A percentile compares a stretch with the other conserved stretches of the same genome.
Conservation (phyloP, 1,140 invertebrate species). For the Anadara kagoshimensis region DNA sequence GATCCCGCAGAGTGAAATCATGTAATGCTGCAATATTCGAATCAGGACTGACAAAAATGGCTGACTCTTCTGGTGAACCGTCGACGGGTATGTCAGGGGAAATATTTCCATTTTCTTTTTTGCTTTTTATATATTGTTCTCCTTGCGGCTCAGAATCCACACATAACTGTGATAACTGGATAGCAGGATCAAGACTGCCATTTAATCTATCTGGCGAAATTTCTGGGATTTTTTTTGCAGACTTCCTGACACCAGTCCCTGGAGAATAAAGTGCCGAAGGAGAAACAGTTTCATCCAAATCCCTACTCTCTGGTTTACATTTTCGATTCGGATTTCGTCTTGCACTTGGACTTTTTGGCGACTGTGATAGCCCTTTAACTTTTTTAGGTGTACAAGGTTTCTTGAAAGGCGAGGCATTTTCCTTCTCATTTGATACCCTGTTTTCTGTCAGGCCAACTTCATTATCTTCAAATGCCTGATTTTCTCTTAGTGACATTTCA, state of each 20-base stretch:
- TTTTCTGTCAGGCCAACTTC: neutral
- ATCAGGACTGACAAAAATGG: neutral
- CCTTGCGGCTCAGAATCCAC: slow-evolving; percentile 28
- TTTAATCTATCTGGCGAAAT: slow-evolving; percentile 20
- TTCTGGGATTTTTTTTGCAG: neutral
- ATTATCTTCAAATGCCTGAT: neutral
- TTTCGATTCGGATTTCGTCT: slow-evolving; percentile 4
- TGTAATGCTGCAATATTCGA: neutral
- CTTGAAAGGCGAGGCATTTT: slow-evolving; percentile 39
- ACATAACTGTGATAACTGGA: slow-evolving; percentile 40
- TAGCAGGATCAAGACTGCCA: slow-evolving; percentile 46
- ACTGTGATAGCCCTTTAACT: neutral
- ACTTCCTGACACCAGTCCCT: neutral
- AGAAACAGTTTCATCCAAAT: slow-evolving; percentile 35
- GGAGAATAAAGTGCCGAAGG: slow-evolving; percentile 5
- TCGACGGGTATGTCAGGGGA: neutral
- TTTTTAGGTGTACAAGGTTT: slow-evolving; percentile 24
- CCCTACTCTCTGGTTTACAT: neutral
- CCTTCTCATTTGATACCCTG: slow-evolving; percentile 5
- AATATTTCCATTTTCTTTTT: neutral
- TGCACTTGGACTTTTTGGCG: neutral
- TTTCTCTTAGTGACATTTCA: slow-evolving; percentile 28
- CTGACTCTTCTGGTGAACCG: neutral
- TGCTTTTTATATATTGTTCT: neutral
- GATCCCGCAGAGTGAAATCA: slow-evolving; percentile 20